phyloP scores from a whole-genome alignment of 2,888 invertebrate species.

The Holacanthella duospinosa region DNA sequence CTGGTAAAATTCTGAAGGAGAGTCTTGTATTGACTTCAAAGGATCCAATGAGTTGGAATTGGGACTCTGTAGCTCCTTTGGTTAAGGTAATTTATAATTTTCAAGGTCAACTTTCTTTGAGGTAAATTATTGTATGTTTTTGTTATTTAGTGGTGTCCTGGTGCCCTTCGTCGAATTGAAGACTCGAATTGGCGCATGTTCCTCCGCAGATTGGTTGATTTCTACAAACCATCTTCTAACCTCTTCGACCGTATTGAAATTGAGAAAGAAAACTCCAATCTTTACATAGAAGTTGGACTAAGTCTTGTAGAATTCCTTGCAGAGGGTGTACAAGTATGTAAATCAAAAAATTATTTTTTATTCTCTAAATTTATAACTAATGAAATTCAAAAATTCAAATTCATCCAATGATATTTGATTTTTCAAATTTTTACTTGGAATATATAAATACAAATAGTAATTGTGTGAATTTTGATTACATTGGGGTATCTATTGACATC shows the following conservation, averaged over 20 bases:
- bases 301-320: constrained; percentile 66
- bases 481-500: too few relatives aligned
- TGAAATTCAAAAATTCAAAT: too few relatives aligned
- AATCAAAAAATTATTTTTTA: constrained; percentile 11
- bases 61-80: constrained; percentile 77
- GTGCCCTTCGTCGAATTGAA: constrained; percentile 51
- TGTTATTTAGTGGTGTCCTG: constrained; percentile 44
- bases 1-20: constrained; percentile 54
- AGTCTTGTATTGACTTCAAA: constrained; percentile 68
- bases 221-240: constrained; percentile 76
- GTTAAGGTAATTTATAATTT: constrained; percentile 54
- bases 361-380: constrained; percentile 6
- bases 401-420: too few relatives aligned
- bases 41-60: constrained; percentile 79
- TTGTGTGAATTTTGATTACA: too few relatives aligned
- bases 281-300: constrained; percentile 44
- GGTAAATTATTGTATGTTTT: constrained; percentile 5
- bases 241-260: constrained; percentile 76
- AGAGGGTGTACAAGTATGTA: constrained; percentile 52
- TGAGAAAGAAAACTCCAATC: constrained; percentile 44
- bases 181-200: constrained; percentile 58
- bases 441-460: too few relatives aligned
- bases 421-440: too few relatives aligned
- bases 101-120: neutral
- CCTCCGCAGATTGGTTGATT: constrained; percentile 65